These are phyloP conservation scores for Acanthiza pusilla DNA, from an alignment of 2,797 vertebrate species.

Conservation along the genomic window DNA sequence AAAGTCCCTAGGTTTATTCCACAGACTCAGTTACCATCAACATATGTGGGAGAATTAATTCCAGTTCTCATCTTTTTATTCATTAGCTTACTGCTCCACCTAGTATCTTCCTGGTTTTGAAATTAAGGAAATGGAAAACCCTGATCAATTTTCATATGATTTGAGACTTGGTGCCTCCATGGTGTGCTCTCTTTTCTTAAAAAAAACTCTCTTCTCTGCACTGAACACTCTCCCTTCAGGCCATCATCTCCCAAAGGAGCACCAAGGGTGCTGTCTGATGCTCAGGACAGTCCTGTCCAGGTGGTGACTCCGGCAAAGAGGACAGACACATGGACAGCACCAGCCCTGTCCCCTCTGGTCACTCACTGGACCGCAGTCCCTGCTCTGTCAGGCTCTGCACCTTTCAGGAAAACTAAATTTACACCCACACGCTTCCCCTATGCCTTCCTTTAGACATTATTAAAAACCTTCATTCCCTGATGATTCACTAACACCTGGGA, in stretches of 20 bases:
- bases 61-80: neutral
- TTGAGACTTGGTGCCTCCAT: neutral
- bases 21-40: neutral
- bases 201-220: neutral
- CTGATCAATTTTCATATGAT: neutral
- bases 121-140: neutral
- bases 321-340: neutral
- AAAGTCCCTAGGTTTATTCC: neutral
- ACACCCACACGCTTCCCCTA: neutral
- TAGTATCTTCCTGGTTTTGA: neutral
- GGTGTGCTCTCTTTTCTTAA: neutral
- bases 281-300: neutral
- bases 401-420: constrained; percentile 22
- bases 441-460: neutral
- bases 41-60: neutral
- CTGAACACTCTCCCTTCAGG: neutral
- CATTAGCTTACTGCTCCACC: neutral
- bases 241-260: neutral
- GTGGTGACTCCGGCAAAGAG: neutral
- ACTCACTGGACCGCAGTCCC: neutral
- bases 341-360: neutral
- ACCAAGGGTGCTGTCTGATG: neutral
- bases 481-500: constrained; percentile 55
- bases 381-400: neutral
- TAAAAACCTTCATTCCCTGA: constrained; percentile 23